A percentile compares a stretch with the other conserved stretches of the same genome.
phyloP scores from a whole-genome alignment of 2,888 invertebrate species.

The Netelia virgata region DNA sequence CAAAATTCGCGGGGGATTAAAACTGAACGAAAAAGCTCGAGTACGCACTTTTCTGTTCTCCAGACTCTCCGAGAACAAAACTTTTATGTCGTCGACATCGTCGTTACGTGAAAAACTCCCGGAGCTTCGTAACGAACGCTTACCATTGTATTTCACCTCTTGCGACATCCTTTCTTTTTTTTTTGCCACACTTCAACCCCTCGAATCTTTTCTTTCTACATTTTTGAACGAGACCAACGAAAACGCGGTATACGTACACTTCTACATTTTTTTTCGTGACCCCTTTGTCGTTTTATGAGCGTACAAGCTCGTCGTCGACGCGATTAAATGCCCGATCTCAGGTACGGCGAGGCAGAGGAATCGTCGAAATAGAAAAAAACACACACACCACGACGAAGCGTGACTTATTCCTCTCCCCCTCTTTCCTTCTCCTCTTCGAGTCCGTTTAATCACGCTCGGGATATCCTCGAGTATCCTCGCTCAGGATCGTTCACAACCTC shows the following conservation, averaged over 20 bases:
- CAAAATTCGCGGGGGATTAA: constrained; percentile 49
- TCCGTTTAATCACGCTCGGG: constrained; percentile 60
- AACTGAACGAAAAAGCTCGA: constrained; percentile 1
- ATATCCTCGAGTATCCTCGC: constrained; percentile 30
- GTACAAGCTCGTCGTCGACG: constrained; percentile 8
- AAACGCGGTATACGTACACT: not conserved
- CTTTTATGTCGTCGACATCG: not conserved
- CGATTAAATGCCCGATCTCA: constrained; percentile 61
- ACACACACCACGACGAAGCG: not conserved
- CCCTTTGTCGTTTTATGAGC: not conserved
- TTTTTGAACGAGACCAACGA: not conserved
- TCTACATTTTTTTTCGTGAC: not conserved
- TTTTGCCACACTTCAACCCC: constrained; percentile 15
- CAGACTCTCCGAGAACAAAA: not conserved
- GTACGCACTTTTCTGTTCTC: constrained; percentile 40
- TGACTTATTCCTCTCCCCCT: not conserved
- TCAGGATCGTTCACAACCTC: constrained; percentile 15
- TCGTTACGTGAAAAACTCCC: constrained; percentile 12
- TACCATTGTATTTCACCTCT: constrained; percentile 18
- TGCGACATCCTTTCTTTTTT: constrained; percentile 10
- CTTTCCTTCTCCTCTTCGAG: constrained; percentile 16
- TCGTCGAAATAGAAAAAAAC: constrained; percentile 12
- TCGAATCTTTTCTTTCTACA: constrained; percentile 16
- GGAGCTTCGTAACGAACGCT: constrained; percentile 60
- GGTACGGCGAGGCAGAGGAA: constrained; percentile 29